Evolutionary conservation across 2,797 vertebrate genomes (phyloP).

Genomic region (Eleutherodactylus coqui): DNA sequence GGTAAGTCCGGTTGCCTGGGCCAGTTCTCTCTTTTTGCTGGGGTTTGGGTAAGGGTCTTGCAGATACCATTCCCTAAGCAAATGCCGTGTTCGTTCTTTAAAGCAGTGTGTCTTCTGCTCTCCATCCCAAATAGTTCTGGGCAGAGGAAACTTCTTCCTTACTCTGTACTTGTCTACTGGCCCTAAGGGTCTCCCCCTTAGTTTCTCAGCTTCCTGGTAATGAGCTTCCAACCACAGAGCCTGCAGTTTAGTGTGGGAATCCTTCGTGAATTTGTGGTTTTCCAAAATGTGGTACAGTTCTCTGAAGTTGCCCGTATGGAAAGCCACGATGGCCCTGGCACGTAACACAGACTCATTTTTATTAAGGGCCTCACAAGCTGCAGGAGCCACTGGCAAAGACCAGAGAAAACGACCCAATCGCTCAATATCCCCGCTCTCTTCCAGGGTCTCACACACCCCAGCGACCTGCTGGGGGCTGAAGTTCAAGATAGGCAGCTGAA

Average conservation of each 20-base stretch:
- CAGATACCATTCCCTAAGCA: constrained; percentile 98
- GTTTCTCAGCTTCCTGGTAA: constrained; percentile 98
- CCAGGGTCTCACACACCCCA: constrained; percentile 99
- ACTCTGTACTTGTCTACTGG: constrained; percentile 99
- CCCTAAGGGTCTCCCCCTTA: constrained; percentile 93
- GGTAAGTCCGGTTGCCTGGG: constrained; percentile 98
- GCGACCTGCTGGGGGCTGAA: constrained; percentile 99
- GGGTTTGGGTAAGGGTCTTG: constrained; percentile 98
- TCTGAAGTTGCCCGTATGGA: constrained; percentile 95
- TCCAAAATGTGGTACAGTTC: constrained; percentile 99
- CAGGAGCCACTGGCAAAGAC: constrained; percentile 97
- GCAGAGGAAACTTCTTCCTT: constrained; percentile 98
- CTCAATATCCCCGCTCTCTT: constrained; percentile 98
- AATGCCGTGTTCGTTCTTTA: constrained; percentile 97
- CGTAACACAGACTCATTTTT: constrained; percentile 97
- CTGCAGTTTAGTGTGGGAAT: constrained; percentile 97
- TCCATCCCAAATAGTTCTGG: constrained; percentile 98
- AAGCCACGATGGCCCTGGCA: constrained; percentile 95
- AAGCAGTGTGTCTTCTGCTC: constrained; percentile 99
- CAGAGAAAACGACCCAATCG: constrained; percentile 98
- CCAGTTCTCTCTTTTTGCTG: constrained; percentile 97
- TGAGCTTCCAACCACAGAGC: constrained; percentile 98
- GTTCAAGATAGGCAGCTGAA: constrained; percentile 98
- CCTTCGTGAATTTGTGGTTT: constrained; percentile 99
- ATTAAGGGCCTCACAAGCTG: constrained; percentile 97